Conservation (phyloP, 2,113 vertebrate genomes). For the Capreolus pygargus region DNA sequence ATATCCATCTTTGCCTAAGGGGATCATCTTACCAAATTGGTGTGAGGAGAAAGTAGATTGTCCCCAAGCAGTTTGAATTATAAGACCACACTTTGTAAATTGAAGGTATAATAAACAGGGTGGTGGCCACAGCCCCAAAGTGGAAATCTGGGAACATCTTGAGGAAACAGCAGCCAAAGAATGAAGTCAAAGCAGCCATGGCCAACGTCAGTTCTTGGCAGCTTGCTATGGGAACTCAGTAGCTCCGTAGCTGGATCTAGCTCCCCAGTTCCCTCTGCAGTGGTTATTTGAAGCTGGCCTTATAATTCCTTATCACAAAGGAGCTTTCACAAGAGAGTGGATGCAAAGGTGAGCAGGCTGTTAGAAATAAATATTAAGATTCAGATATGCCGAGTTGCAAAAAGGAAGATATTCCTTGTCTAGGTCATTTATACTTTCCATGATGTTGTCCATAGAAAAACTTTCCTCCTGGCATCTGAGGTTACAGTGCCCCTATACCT, state of each 20-base stretch:
- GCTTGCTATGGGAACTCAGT: background rate
- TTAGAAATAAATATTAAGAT: background rate
- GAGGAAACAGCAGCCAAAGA: constrained; percentile 43
- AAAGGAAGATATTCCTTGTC: constrained; percentile 7
- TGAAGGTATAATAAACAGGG: constrained; percentile 31
- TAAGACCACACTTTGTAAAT: constrained; percentile 23
- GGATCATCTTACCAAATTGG: background rate
- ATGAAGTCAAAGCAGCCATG: constrained; percentile 36
- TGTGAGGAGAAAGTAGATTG: constrained; percentile 7
- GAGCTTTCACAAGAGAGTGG: background rate
- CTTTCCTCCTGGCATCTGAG: background rate
- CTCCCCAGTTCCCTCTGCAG: background rate
- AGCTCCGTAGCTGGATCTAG: background rate
- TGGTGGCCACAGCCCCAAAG: constrained; percentile 36
- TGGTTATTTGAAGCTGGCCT: background rate
- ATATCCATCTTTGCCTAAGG: background rate
- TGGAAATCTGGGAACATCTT: constrained; percentile 50
- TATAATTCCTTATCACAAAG: background rate
- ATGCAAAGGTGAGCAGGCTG: background rate
- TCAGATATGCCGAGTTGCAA: background rate
- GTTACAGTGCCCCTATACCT: background rate
- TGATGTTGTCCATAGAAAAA: background rate
- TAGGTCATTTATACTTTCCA: background rate
- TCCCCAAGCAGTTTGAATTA: constrained; percentile 15
- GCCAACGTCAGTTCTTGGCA: constrained; percentile 31